phyloP scores from a whole-genome alignment of 2,888 invertebrate genomes.

The Machimus atricapillus region DNA sequence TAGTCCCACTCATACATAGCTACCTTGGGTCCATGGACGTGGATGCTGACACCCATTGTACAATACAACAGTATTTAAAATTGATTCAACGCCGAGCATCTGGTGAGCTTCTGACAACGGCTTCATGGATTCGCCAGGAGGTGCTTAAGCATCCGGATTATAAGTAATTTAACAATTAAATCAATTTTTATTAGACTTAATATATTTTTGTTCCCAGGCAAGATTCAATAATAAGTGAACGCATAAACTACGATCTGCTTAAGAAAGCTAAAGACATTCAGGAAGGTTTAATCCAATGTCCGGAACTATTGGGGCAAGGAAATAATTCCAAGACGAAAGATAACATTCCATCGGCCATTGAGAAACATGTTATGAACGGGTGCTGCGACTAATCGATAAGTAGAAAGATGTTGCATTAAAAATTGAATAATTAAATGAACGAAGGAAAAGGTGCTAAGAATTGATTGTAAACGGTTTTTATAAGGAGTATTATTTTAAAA shows the following conservation, averaged over 20 bases:
- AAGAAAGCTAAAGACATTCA: slow-evolving; percentile 78
- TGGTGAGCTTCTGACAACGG: slow-evolving; percentile 92
- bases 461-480: background rate
- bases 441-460: slow-evolving; percentile 22
- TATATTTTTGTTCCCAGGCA: slow-evolving; percentile 65
- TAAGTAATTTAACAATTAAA: slow-evolving; percentile 69
- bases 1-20: slow-evolving; percentile 92
- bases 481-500: slow-evolving; percentile 11
- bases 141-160: slow-evolving; percentile 88
- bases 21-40: slow-evolving; percentile 96
- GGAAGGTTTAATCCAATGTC: slow-evolving; percentile 73
- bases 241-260: slow-evolving; percentile 90
- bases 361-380: slow-evolving; percentile 63
- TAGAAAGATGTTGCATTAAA: background rate
- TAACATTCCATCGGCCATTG: slow-evolving; percentile 81
- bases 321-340: slow-evolving; percentile 83
- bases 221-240: slow-evolving; percentile 88
- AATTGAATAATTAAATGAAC: background rate
- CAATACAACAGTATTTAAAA: slow-evolving; percentile 94
- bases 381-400: slow-evolving; percentile 48
- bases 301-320: slow-evolving; percentile 77
- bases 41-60: slow-evolving; percentile 97
- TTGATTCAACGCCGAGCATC: slow-evolving; percentile 87
- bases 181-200: background rate
- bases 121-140: slow-evolving; percentile 92